A percentile compares a stretch with the other conserved stretches of the same genome.
These are phyloP conservation scores for Alcedo quadribrachys DNA, from an alignment of 2,797 vertebrate genomes.

Conservation along the genomic window DNA sequence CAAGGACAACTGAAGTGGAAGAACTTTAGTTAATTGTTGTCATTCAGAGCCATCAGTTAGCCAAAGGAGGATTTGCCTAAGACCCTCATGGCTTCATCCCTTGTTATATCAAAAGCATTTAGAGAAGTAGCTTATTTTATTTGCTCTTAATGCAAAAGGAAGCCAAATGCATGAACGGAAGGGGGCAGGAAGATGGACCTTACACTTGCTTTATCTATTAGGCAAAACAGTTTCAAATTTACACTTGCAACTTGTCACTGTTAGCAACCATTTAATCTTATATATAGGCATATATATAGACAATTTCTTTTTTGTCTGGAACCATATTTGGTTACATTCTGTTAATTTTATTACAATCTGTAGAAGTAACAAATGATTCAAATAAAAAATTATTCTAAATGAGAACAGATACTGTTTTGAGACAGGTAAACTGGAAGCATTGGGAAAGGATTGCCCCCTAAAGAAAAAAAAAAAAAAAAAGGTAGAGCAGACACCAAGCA, in stretches of 20 bases:
- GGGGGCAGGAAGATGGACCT: not conserved
- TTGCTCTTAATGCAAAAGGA: not conserved
- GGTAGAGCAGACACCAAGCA: fast-evolving
- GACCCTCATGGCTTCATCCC: not conserved
- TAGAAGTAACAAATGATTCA: not conserved
- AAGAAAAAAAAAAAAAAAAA: not conserved
- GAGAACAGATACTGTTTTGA: not conserved
- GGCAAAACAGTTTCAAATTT: not conserved
- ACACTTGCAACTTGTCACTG: not conserved
- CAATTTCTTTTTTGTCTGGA: not conserved
- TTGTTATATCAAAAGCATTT: not conserved
- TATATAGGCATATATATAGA: not conserved
- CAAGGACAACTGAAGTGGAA: not conserved
- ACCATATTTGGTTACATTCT: not conserved
- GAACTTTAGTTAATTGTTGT: not conserved
- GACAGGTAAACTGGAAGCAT: not conserved
- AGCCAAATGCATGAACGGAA: not conserved
- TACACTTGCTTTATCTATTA: not conserved
- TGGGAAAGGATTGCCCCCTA: not conserved
- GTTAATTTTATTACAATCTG: not conserved
- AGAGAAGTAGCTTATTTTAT: not conserved
- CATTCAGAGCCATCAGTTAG: not conserved
- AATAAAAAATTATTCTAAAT: too few relatives aligned
- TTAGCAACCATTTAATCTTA: not conserved
- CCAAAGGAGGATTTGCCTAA: not conserved